A percentile compares a stretch with the other conserved stretches of the same genome.
These are phyloP conservation scores for Epinephelus cyanopodus DNA, from an alignment of 2,113 vertebrate species.

Conservation along the genomic window DNA sequence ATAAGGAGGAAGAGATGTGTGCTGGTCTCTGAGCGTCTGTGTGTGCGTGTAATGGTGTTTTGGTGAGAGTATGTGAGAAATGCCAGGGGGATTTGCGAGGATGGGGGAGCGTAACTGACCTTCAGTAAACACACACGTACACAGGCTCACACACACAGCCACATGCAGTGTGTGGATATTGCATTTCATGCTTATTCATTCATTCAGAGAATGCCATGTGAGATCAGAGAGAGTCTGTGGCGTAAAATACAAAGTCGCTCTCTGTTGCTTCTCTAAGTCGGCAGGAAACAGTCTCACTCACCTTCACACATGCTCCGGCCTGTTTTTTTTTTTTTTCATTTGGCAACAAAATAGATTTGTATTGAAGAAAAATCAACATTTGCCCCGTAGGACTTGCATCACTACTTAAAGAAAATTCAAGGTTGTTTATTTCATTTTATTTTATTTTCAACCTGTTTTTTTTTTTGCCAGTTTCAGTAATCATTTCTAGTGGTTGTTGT, in stretches of 20 bases:
- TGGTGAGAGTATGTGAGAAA: slow-evolving; percentile 37
- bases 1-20: slow-evolving; percentile 33
- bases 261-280: slow-evolving; percentile 20
- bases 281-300: slow-evolving; percentile 14
- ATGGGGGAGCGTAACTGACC: slow-evolving; percentile 60
- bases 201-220: slow-evolving; percentile 31
- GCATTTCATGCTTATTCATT: slow-evolving; percentile 62
- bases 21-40: slow-evolving; percentile 19
- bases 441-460: background rate
- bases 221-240: slow-evolving; percentile 37
- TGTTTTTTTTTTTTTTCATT: slow-evolving; percentile 10
- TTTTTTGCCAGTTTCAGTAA: background rate
- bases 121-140: slow-evolving; percentile 50
- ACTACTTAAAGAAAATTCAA: background rate
- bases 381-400: background rate
- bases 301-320: slow-evolving; percentile 10
- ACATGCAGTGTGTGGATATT: slow-evolving; percentile 39
- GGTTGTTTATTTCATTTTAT: background rate
- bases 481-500: background rate
- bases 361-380: slow-evolving; percentile 7
- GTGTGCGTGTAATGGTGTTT: slow-evolving; percentile 49
- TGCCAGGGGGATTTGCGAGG: slow-evolving; percentile 55
- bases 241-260: slow-evolving; percentile 6
- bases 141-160: slow-evolving; percentile 27
- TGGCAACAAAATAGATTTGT: slow-evolving; percentile 9